Percentiles rank a stretch among this genome's conserved stretches.
These are phyloP conservation scores for Uria aalge DNA, from an alignment of 2,113 vertebrate genomes.

Conservation along the genomic window DNA sequence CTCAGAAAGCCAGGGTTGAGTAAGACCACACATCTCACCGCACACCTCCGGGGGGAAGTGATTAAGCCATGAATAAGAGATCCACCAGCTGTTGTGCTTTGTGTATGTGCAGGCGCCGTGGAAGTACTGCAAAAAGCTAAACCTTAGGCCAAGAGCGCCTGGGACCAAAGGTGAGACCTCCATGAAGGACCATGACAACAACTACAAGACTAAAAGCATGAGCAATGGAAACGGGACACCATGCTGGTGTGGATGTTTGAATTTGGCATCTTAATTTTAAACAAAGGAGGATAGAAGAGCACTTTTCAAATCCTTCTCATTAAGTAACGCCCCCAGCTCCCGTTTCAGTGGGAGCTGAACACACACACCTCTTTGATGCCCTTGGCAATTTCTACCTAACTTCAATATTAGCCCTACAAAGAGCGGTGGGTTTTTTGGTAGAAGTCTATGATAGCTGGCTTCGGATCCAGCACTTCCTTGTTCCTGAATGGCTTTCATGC, in stretches of 20 bases:
- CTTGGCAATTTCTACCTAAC: neutral
- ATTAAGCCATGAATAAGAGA: conserved; percentile 67
- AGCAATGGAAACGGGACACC: conserved; percentile 14
- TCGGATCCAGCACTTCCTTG: neutral
- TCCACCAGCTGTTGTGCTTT: conserved; percentile 47
- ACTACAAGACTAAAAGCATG: neutral
- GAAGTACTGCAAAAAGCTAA: neutral
- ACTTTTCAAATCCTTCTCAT: conserved; percentile 2
- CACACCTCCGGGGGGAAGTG: conserved; percentile 56
- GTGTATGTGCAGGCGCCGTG: neutral
- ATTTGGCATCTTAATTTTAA: conserved; percentile 23
- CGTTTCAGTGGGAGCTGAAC: neutral
- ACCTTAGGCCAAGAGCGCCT: neutral
- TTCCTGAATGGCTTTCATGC: neutral
- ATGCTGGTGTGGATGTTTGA: neutral
- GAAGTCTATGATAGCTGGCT: neutral
- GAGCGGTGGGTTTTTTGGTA: neutral
- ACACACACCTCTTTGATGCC: neutral
- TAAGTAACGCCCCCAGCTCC: neutral
- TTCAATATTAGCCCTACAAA: neutral
- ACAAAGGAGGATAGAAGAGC: neutral
- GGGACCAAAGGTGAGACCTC: conserved; percentile 58
- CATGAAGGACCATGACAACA: conserved; percentile 40
- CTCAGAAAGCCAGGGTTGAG: conserved; percentile 24
- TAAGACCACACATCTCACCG: conserved; percentile 53